phyloP scores from a whole-genome alignment of 1,140 invertebrate genomes.

The Calycopis cecrops region DNA sequence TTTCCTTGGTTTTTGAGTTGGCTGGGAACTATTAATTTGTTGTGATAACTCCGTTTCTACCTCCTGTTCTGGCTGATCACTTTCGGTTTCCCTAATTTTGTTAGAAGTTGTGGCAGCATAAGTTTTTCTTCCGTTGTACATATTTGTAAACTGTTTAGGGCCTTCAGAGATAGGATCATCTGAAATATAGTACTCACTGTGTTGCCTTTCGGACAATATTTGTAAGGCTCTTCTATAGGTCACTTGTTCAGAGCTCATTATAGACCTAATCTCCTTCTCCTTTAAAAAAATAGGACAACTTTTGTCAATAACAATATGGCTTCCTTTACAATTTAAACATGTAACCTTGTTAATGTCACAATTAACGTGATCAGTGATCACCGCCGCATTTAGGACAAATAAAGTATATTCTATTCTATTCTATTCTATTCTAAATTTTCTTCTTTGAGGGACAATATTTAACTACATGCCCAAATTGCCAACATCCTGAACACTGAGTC shows the following conservation, averaged over 20 bases:
- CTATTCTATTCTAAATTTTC: too few relatives aligned
- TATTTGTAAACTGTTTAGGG: neutral
- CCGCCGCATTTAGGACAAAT: too few relatives aligned
- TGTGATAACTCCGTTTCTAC: neutral
- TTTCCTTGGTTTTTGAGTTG: neutral
- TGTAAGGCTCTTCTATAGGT: conserved; percentile 21
- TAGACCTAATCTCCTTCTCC: conserved; percentile 27
- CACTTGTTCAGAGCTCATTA: conserved; percentile 23
- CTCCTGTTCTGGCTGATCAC: neutral
- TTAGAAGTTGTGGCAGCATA: neutral
- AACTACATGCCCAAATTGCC: too few relatives aligned
- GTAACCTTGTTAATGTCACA: conserved; percentile 17
- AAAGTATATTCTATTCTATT: too few relatives aligned
- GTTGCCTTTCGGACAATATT: neutral
- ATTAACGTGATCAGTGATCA: conserved; percentile 19
- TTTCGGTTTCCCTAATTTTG: neutral
- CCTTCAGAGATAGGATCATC: neutral
- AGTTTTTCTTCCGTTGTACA: neutral
- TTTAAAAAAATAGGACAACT: conserved; percentile 27
- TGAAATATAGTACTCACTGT: neutral
- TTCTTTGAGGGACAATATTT: too few relatives aligned
- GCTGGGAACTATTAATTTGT: too few relatives aligned
- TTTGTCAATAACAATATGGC: conserved; percentile 26
- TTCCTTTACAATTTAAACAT: conserved; percentile 29
- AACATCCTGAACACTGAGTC: too few relatives aligned